Percentiles rank a stretch among this genome's conserved stretches.
phyloP scores from a whole-genome alignment of 2,888 invertebrate genomes.

The Campoletis raptor region DNA sequence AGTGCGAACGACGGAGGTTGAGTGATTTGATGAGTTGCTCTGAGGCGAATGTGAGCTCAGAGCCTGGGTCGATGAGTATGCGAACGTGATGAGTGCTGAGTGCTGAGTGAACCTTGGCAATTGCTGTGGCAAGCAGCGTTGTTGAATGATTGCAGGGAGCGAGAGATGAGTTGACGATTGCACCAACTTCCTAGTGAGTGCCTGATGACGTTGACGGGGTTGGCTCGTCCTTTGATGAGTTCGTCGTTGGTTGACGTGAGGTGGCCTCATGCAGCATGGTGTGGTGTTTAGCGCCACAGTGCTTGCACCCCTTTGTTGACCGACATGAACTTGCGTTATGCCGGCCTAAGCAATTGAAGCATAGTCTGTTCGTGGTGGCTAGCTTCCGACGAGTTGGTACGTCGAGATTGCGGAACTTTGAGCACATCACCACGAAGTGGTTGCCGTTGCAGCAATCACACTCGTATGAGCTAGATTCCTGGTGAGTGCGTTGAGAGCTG shows the following conservation, averaged over 20 bases:
- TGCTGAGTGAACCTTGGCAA: background rate
- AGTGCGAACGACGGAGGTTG: slow-evolving; percentile 4
- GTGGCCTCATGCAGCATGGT: slow-evolving; percentile 35
- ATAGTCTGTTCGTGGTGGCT: background rate
- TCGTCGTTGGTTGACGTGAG: background rate
- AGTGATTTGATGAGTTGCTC: slow-evolving; percentile 36
- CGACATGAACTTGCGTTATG: slow-evolving; percentile 1
- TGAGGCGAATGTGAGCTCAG: slow-evolving; percentile 56
- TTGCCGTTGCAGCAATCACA: slow-evolving; percentile 31
- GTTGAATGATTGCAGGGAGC: background rate
- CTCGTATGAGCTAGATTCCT: background rate
- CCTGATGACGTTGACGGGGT: too few species aligned
- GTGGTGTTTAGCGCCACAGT: slow-evolving; percentile 26
- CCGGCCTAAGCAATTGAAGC: too few species aligned
- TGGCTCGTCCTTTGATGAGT: background rate
- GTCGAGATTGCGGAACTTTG: slow-evolving; percentile 5
- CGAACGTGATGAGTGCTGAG: slow-evolving; percentile 18
- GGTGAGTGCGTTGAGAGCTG: too few species aligned
- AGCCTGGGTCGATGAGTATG: slow-evolving; percentile 62
- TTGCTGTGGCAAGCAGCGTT: slow-evolving; percentile 32
- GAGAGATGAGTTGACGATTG: too few species aligned
- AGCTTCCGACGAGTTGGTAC: background rate
- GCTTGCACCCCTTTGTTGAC: background rate
- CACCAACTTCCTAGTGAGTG: too few species aligned
- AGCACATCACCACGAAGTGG: slow-evolving; percentile 44